Evolutionary conservation across 2,113 vertebrate genomes (phyloP).

Genomic region (Theropithecus gelada): DNA sequence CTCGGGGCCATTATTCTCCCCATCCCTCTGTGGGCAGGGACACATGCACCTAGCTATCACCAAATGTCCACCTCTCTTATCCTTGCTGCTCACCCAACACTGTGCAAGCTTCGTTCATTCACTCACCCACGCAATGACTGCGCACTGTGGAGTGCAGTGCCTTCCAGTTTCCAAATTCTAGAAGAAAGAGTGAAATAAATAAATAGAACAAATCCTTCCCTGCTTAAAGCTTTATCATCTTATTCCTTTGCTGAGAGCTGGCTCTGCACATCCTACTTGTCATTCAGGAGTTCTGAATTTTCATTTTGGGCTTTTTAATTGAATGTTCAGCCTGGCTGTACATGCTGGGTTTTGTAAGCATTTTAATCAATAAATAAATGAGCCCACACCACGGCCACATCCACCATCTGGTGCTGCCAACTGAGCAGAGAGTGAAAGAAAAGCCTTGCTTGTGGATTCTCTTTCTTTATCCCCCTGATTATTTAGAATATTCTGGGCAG

Average conservation of each 20-base stretch:
- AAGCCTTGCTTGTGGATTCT: not conserved
- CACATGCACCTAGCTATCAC: fast-evolving
- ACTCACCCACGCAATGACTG: not conserved
- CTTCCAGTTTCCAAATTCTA: not conserved
- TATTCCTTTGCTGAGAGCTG: not conserved
- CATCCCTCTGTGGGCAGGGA: not conserved
- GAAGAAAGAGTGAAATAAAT: not conserved
- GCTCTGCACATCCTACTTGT: not conserved
- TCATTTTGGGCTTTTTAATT: slow-evolving; percentile 62
- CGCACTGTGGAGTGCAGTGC: fast-evolving
- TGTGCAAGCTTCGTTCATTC: not conserved
- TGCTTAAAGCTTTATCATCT: not conserved
- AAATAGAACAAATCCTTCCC: not conserved
- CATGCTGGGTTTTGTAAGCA: slow-evolving; percentile 54
- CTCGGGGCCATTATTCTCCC: not conserved
- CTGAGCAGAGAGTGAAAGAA: not conserved
- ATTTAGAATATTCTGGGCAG: not conserved
- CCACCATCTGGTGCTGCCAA: slow-evolving; percentile 58
- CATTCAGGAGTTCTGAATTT: slow-evolving; percentile 52
- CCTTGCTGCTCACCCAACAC: not conserved
- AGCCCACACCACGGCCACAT: not conserved
- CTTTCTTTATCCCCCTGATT: not conserved
- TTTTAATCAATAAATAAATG: slow-evolving; percentile 72
- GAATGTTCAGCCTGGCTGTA: slow-evolving; percentile 69
- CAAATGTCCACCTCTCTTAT: not conserved